Base-by-base conservation (phyloP, 2,888 invertebrate genomes). In the Sarcophaga subvicina region DNA sequence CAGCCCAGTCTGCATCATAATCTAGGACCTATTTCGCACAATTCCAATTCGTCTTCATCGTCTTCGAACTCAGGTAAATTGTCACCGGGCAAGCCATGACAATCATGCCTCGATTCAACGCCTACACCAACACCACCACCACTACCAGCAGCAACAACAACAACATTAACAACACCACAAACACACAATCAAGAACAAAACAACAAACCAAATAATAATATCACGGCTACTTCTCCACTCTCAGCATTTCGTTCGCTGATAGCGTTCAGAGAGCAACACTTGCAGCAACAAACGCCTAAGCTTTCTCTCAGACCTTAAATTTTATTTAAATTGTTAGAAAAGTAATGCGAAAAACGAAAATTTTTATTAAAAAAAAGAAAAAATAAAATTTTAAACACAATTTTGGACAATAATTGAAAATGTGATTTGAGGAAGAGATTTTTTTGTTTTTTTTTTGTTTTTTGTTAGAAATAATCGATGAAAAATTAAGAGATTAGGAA, bases 321-420 rank as follows among this genome's bases (percentile, higher is more conserved):
- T 66, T 70, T 83, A 45, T 54, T 66, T 10, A 47, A 77, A 72
- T 17, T 62, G 10, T 37, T 25, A 76, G 12, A 84, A 73, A 59
- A 69, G 12, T 60, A 54, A 78, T 75, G 45, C n/a, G 12, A 75
- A 73, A 69, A 47, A 69, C 12, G 17, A 54, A 54, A 14, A 4
- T 17, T 17, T 54, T 14, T 14, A 54, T 54, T 54, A 54, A 17
- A 4, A 17, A 84, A 72, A 17, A 63, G 20, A 49, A 73, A 62
- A 73, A 17, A 37, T 71, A 60, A 45, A 66, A 22, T 75, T 76
- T 89, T 88, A 88, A 89, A 83, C 88, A 90, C 90, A 91, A 91
- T 93, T 93, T 93, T 91, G 93, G 93, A 93, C 93, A 93, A 93
- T 93, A 93, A 93, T 93, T 93, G 93, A 93, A 91, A 92, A 88